A percentile compares a stretch with the other conserved stretches of the same genome.
Evolutionary conservation across 2,888 invertebrate species (phyloP).

Genomic region (Hydroisotoma schaefferi): DNA sequence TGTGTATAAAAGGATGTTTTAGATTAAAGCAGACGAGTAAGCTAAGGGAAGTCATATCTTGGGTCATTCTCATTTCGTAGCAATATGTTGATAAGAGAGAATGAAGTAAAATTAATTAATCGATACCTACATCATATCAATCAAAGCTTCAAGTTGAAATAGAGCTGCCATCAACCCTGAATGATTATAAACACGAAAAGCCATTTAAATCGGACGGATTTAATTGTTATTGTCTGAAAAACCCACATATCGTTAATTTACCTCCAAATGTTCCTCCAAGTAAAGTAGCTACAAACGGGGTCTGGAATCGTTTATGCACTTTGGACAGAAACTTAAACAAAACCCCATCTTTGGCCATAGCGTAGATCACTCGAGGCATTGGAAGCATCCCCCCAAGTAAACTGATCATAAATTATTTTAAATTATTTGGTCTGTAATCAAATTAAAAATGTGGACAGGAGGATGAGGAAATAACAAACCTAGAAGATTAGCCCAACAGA

Average conservation of each 20-base stretch:
- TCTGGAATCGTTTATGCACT: constrained; percentile 69
- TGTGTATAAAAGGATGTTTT: no score
- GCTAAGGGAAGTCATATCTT: no score
- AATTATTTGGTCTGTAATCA: no score
- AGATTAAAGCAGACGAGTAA: no score
- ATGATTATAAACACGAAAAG: constrained; percentile 43
- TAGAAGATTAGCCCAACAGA: constrained; percentile 56
- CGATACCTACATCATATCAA: constrained; percentile 81
- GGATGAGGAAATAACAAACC: no score
- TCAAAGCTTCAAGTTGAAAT: constrained; percentile 85
- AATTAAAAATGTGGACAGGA: no score
- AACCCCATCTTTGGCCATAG: constrained; percentile 85
- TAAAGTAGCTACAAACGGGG: constrained; percentile 71
- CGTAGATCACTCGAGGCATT: constrained; percentile 79
- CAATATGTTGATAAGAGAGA: constrained; percentile 52
- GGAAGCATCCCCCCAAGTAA: constrained; percentile 77
- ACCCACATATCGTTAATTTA: constrained; percentile 51
- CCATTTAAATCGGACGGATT: constrained; percentile 6
- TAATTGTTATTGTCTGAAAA: neutral
- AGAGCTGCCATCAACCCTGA: constrained; percentile 76
- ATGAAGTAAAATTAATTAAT: neutral
- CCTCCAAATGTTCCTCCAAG: constrained; percentile 72
- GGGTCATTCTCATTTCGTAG: no score
- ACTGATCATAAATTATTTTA: no score
- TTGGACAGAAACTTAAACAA: constrained; percentile 68